Base-by-base conservation (phyloP, 2,888 invertebrate species). In the Cosmia pyralina region DNA sequence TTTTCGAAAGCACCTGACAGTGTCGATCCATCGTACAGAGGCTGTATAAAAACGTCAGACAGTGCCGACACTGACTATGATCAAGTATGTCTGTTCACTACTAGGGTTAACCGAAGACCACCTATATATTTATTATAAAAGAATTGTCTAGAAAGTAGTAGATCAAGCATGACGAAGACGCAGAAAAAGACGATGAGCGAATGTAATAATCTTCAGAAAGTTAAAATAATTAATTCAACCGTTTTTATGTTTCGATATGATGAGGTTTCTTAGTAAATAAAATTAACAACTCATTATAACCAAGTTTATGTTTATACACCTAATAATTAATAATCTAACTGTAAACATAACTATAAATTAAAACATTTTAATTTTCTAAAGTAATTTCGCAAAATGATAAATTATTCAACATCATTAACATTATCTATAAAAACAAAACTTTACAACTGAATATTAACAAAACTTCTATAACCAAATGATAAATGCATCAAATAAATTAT, bases 11-110 rank as follows among this genome's bases (percentile, higher is more conserved):
- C 92, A 92, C 92, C 91, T 91, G 93, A 92, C 92, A 92, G 90
- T 85, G 87, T 88, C 90, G 90, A 93, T 93, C 92, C 89, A 92
- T 93, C 91, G 90, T 83, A 83, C 81, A 82, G 87, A 87, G 83
- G 86, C 87, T 89, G 90, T 91, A 92, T 92, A 93, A 93, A 93
- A 93, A 93, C 92, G 92, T 94, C 93, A 91, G 90, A 84, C 88
- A 86, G 88, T 89, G 90, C 90, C 90, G 87, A 84, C 90, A 85
- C 85, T 92, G 93, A 93, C 94, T 93, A 93, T 93, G 94, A 94
- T 93, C 92, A 93, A 94, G 91, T 91, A 88, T 86, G 81, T 86
- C 81, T 86, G 83, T 84, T 90, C 85, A 80, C 84, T 75, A 72
- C 65, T 83, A 92, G 92, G 92, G 92, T 81, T 92, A 86, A 68